phyloP scores from a whole-genome alignment of 2,797 vertebrate species.

The Parotocinclus haroldoi region DNA sequence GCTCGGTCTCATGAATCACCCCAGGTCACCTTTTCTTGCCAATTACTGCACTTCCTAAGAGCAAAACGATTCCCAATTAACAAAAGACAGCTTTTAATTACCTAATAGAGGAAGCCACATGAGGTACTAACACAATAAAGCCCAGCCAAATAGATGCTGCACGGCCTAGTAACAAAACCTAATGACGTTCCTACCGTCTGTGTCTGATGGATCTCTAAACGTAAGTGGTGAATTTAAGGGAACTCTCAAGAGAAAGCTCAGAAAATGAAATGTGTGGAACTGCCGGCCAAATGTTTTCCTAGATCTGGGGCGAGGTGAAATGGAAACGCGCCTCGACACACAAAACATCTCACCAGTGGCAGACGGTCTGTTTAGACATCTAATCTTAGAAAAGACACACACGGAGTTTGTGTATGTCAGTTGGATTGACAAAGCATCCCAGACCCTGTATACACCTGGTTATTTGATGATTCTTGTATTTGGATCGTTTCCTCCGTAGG shows the following conservation, averaged over 20 bases:
- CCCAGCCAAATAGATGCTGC: conserved; percentile 1
- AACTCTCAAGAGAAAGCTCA: conserved; percentile 31
- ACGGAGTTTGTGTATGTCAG: neutral
- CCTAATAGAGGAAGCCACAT: conserved; percentile 11
- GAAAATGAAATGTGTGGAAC: conserved; percentile 35
- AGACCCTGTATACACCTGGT: neutral
- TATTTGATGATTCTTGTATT: neutral
- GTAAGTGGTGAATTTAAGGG: conserved; percentile 8
- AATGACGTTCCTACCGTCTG: conserved; percentile 14
- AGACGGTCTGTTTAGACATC: neutral
- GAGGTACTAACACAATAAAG: conserved; percentile 22
- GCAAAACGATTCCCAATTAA: conserved; percentile 25
- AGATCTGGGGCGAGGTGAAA: conserved; percentile 41
- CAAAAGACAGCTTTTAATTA: conserved; percentile 33
- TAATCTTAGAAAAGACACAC: neutral
- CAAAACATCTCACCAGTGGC: neutral
- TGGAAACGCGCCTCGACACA: conserved; percentile 31
- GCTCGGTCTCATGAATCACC: conserved; percentile 3
- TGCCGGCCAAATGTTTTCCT: conserved; percentile 47
- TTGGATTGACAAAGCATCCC: too few species aligned
- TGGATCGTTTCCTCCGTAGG: neutral
- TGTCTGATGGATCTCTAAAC: conserved; percentile 23
- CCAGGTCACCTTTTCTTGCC: conserved; percentile 1
- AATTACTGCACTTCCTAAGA: conserved; percentile 25
- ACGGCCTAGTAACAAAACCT: conserved; percentile 4